phyloP scores from a whole-genome alignment of 2,113 vertebrate species.

The Eclectus roratus region DNA sequence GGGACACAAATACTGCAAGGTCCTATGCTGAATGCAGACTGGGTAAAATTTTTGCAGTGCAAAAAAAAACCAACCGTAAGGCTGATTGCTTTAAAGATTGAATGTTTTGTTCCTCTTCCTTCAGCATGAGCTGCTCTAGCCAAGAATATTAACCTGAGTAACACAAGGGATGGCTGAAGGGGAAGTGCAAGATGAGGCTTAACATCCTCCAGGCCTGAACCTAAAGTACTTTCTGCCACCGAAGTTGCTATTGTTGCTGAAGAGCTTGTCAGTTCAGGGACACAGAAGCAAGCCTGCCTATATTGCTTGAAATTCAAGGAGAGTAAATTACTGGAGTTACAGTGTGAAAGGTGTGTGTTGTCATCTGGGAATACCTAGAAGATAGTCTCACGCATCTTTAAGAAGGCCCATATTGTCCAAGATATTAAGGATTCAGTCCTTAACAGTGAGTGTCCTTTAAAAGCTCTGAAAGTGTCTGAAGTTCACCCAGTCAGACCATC shows the following conservation, averaged over 20 bases:
- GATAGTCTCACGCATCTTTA: not conserved
- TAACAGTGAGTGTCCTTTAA: not conserved
- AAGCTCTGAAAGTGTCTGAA: not conserved
- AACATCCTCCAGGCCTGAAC: conserved; percentile 44
- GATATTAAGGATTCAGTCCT: not conserved
- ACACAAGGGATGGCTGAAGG: conserved; percentile 50
- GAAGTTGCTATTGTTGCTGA: conserved; percentile 22
- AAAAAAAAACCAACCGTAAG: not conserved
- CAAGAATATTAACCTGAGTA: conserved; percentile 19
- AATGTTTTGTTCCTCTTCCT: conserved; percentile 49
- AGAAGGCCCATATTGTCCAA: not conserved
- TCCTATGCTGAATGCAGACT: not conserved
- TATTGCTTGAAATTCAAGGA: not conserved
- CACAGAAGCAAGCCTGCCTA: not conserved
- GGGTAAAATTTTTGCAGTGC: not conserved
- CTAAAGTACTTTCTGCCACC: conserved; percentile 7
- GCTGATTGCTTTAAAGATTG: not conserved
- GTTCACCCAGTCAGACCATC: not conserved
- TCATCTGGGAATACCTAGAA: not conserved
- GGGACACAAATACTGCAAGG: not conserved
- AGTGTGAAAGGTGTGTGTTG: not conserved
- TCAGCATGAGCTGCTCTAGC: conserved; percentile 1
- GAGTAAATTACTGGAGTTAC: not conserved
- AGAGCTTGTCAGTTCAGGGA: not conserved
- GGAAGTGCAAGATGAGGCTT: conserved; percentile 57